A percentile compares a stretch with the other conserved stretches of the same genome.
phyloP scores from a whole-genome alignment of 1,140 invertebrate species.

The Aphaenogaster rudis region DNA sequence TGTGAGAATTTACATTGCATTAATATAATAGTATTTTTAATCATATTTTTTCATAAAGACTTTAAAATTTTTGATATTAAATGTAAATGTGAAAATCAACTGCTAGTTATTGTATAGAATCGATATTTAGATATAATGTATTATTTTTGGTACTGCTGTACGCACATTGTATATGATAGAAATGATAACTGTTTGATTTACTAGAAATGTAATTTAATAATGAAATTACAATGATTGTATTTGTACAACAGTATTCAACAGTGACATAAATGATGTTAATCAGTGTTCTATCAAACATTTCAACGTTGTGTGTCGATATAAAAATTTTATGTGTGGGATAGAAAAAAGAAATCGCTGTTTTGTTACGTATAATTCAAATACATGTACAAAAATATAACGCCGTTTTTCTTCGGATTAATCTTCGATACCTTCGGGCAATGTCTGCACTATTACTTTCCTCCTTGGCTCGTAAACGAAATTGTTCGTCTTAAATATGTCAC shows the following conservation, averaged over 20 bases:
- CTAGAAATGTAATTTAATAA: conserved; percentile 27
- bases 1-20: background rate
- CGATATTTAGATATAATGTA: conserved; percentile 35
- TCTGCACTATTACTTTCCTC: conserved; percentile 95
- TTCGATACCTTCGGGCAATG: conserved; percentile 88
- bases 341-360: conserved; percentile 3
- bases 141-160: conserved; percentile 52
- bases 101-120: conserved; percentile 14
- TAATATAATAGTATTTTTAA: background rate
- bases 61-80: conserved; percentile 47
- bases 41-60: background rate
- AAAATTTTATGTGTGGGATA: conserved; percentile 1
- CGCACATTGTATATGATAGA: background rate
- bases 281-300: background rate
- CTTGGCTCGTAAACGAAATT: conserved; percentile 95
- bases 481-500: conserved; percentile 96
- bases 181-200: background rate
- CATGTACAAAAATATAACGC: background rate
- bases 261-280: conserved; percentile 26
- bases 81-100: conserved; percentile 18
- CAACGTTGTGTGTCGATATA: background rate
- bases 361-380: conserved; percentile 29
- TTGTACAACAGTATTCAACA: conserved; percentile 22
- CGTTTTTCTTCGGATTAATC: conserved; percentile 65
- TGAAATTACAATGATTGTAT: background rate